A percentile compares a stretch with the other conserved stretches of the same genome.
These are phyloP conservation scores for Drosophila biarmipes DNA, from an alignment of 1,140 invertebrate species.

Conservation along the genomic window DNA sequence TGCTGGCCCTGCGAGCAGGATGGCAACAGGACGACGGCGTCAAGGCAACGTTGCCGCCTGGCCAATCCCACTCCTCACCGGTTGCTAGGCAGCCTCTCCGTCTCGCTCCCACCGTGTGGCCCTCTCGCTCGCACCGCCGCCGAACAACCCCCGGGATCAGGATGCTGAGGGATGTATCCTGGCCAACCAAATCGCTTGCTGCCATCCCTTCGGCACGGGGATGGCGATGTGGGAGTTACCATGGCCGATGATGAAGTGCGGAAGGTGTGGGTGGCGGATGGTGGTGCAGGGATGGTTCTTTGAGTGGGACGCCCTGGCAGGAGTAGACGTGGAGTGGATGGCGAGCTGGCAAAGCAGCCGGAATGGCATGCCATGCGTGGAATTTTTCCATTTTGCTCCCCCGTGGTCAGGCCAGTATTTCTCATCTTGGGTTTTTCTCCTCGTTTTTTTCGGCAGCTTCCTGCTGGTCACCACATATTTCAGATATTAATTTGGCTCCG, in stretches of 20 bases:
- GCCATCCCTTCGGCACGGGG: conserved; percentile 13
- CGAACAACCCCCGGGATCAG: conserved; percentile 51
- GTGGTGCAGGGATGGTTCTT: neutral
- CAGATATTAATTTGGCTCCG: conserved; percentile 58
- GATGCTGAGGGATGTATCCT: conserved; percentile 64
- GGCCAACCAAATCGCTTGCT: conserved; percentile 78
- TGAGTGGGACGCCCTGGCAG: neutral
- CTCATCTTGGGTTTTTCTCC: neutral
- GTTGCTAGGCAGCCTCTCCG: conserved; percentile 65
- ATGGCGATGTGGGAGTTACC: conserved; percentile 24
- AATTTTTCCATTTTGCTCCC: conserved; percentile 53
- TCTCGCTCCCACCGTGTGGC: conserved; percentile 14
- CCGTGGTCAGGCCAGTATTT: conserved; percentile 30
- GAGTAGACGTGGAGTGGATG: too few species aligned
- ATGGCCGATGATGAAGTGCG: neutral
- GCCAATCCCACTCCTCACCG: conserved; percentile 65
- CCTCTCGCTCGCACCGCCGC: conserved; percentile 12
- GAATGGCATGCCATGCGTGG: conserved; percentile 12
- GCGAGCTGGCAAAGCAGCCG: neutral
- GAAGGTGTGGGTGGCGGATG: neutral
- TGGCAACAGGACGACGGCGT: conserved; percentile 54
- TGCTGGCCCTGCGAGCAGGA: conserved; percentile 48
- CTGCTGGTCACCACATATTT: conserved; percentile 45
- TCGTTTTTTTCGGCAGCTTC: neutral
- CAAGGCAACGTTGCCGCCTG: conserved; percentile 67